Evolutionary conservation across 2,113 vertebrate genomes (phyloP), one percentile per base, ranked within the genome.

Genomic region (Sylvia atricapilla): DNA sequence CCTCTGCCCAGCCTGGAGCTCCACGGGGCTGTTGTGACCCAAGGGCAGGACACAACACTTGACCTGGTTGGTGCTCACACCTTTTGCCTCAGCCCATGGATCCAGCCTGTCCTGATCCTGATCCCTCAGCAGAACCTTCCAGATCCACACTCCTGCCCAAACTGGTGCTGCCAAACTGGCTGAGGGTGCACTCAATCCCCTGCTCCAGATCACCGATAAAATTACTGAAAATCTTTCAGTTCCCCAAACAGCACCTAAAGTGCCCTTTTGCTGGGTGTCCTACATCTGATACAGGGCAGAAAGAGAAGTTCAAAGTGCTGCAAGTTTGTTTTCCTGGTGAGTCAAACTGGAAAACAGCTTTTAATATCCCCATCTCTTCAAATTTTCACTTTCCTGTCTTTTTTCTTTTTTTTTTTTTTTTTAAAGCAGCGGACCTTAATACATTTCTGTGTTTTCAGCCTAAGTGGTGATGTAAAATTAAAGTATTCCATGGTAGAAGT

Each of bases 141-240:
- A 63, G 2, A 22, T 15, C 59, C 41, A 23, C 49, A 9, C 49
- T 64, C 47, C 41, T 39, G 59, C 47, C 67, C 80, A 62, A 44
- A 24, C 2, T 35, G 46, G 7, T 5, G 47, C 0, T 62, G 21
- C 49, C 33, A 15, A 56, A 43, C 6, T 35, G 30, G 21, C 22
- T 28, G 49, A 55, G 69, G 19, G 23, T 41, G n/a, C 24, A 11
- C 60, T 67, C 13, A 0, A 49, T 11, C 30, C 15, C 9, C 37
- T 77, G 46, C 53, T 87, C 33, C 39, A 46, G 11, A 39, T 7
- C 1, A 0, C 15, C 0, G 0, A 46, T 46, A 23, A 23, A 69
- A 49, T n/a, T 41, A 76, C 0, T 84, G 41, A 84, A 73, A 80
- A 55, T 22, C 41, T 60, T 81, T 73, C 49, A 43, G 11, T 44